phyloP scores from a whole-genome alignment of 2,113 vertebrate species.

The Leucopsar rothschildi region DNA sequence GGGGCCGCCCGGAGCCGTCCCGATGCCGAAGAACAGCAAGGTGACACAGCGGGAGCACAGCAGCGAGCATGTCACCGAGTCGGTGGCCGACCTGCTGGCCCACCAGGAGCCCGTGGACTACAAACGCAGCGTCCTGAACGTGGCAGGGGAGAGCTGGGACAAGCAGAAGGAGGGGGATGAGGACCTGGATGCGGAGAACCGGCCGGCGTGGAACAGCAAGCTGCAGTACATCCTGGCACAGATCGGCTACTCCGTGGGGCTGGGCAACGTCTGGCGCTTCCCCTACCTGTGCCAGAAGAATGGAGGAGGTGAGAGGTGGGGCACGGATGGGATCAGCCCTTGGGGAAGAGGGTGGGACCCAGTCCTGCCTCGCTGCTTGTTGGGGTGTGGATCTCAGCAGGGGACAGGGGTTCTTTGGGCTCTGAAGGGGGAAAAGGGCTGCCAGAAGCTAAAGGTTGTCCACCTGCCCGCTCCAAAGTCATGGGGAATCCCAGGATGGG shows the following conservation, averaged over 20 bases:
- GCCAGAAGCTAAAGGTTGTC: background rate
- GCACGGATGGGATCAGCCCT: background rate
- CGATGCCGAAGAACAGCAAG: constrained; percentile 97
- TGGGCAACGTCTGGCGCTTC: constrained; percentile 98
- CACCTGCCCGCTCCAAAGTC: accelerated
- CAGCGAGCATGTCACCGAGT: constrained; percentile 95
- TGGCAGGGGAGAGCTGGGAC: constrained; percentile 76
- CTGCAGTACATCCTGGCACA: constrained; percentile 97
- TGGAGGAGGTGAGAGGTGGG: constrained; percentile 85
- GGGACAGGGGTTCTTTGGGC: background rate
- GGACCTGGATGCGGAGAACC: constrained; percentile 82
- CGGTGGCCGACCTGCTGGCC: constrained; percentile 94
- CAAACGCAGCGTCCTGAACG: constrained; percentile 90
- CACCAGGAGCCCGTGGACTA: constrained; percentile 96
- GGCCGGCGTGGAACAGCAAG: constrained; percentile 97
- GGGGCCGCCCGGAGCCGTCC: background rate
- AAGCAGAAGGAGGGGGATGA: constrained; percentile 83
- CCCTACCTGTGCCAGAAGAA: constrained; percentile 99
- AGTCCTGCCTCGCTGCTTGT: accelerated
- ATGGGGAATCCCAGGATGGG: accelerated
- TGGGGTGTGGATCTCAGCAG: accelerated
- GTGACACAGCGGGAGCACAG: constrained; percentile 94
- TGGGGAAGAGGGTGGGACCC: background rate
- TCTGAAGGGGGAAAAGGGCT: background rate
- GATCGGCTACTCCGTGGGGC: constrained; percentile 95